phyloP scores from a whole-genome alignment of 1,140 invertebrate genomes.

The Bombus balteatus region DNA sequence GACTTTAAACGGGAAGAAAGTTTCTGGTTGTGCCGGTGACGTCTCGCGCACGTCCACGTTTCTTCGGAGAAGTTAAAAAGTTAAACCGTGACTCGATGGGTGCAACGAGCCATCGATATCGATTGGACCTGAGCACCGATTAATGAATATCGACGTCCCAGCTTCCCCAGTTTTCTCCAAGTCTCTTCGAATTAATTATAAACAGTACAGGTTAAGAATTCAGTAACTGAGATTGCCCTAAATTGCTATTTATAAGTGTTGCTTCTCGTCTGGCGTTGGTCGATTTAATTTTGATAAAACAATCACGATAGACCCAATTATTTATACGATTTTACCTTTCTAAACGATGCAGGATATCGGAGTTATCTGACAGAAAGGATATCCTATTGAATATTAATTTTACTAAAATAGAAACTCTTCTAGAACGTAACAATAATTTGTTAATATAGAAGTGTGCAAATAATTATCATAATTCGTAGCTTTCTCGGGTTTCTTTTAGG shows the following conservation, averaged over 20 bases:
- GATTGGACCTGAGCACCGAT: neutral
- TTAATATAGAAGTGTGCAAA: too few relatives aligned
- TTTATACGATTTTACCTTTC: neutral
- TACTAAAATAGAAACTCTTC: too few relatives aligned
- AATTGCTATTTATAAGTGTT: neutral
- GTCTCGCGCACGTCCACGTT: neutral
- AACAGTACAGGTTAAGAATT: neutral
- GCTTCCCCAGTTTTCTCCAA: too few relatives aligned
- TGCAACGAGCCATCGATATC: neutral
- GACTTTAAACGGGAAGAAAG: neutral
- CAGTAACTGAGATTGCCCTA: neutral
- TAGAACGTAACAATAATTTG: too few relatives aligned
- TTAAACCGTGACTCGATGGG: neutral
- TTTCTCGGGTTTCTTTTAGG: too few relatives aligned
- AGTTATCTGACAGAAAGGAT: too few relatives aligned
- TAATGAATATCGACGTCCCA: slow-evolving; percentile 12
- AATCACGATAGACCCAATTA: neutral
- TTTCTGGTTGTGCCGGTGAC: slow-evolving; percentile 3
- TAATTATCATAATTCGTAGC: too few relatives aligned
- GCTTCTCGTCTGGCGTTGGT: too few relatives aligned
- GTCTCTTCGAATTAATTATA: neutral
- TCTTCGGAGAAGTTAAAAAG: slow-evolving; percentile 4
- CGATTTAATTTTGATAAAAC: neutral
- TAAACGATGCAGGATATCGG: neutral
- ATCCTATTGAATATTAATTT: too few relatives aligned